Conservation (phyloP, 2,888 invertebrate species). For the Oscheius sp. region DNA sequence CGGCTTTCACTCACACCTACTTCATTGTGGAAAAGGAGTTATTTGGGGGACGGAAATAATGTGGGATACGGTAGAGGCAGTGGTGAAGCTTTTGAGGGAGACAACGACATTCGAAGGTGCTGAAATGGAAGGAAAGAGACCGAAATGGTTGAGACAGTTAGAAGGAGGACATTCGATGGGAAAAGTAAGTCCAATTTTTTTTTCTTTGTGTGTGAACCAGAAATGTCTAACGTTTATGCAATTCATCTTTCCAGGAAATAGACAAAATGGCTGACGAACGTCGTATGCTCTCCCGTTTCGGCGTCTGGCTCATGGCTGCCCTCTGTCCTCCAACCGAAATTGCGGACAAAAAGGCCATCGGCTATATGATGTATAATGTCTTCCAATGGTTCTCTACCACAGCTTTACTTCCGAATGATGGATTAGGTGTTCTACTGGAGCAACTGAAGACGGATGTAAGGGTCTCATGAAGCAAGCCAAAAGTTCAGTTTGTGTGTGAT, state of each 20-base stretch:
- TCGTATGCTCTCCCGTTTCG: constrained; percentile 89
- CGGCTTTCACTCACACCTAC: constrained; percentile 20
- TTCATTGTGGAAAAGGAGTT: constrained; percentile 50
- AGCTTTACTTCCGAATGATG: constrained; percentile 86
- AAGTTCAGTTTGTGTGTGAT: constrained; percentile 81
- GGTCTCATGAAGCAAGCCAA: background rate
- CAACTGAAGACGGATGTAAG: constrained; percentile 68
- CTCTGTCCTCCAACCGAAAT: constrained; percentile 77
- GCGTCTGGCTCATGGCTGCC: constrained; percentile 95
- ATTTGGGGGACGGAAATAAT: constrained; percentile 60
- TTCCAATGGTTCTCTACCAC: constrained; percentile 99
- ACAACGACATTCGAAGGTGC: constrained; percentile 74
- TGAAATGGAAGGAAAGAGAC: constrained; percentile 66
- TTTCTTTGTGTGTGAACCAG: background rate
- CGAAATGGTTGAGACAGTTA: constrained; percentile 70
- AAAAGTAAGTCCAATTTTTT: constrained; percentile 32
- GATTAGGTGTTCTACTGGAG: constrained; percentile 67
- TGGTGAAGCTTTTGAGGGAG: constrained; percentile 82
- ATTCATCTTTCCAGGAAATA: constrained; percentile 38
- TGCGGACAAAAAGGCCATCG: constrained; percentile 77
- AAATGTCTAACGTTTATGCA: background rate
- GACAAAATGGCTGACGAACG: constrained; percentile 81
- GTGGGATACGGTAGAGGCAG: constrained; percentile 65
- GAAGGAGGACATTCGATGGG: constrained; percentile 66
- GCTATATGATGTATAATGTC: constrained; percentile 90